Evolutionary conservation across 1,140 invertebrate genomes (phyloP).

Genomic region (Leptonema lineaticorne): DNA sequence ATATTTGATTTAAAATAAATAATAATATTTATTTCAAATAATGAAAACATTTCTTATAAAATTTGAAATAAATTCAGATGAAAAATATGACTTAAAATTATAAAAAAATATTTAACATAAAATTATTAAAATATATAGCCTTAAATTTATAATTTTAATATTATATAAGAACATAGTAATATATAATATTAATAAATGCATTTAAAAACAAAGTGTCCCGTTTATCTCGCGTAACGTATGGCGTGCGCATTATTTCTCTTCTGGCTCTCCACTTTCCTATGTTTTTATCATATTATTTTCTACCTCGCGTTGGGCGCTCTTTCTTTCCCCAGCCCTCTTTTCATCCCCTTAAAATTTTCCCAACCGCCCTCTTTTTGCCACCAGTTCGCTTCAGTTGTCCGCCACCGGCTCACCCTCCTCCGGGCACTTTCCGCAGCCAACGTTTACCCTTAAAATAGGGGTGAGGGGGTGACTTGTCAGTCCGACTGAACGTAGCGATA

Average conservation of each 20-base stretch:
- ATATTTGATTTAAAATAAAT: too few relatives aligned
- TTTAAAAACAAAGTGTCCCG: not conserved
- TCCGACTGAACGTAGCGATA: slow-evolving; percentile 33
- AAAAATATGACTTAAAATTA: too few relatives aligned
- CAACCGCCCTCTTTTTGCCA: slow-evolving; percentile 12
- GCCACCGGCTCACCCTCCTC: slow-evolving; percentile 3
- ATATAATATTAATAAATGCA: too few relatives aligned
- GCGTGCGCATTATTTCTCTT: slow-evolving; percentile 25
- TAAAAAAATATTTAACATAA: too few relatives aligned
- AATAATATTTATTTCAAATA: too few relatives aligned
- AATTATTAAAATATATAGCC: too few relatives aligned
- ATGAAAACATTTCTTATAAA: too few relatives aligned
- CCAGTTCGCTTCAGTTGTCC: slow-evolving; percentile 8
- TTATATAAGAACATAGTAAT: too few relatives aligned
- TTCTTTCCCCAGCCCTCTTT: slow-evolving; percentile 29
- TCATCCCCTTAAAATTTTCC: not conserved
- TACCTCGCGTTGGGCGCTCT: slow-evolving; percentile 39
- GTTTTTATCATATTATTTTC: slow-evolving; percentile 43
- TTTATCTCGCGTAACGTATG: not conserved
- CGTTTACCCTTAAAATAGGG: slow-evolving; percentile 26
- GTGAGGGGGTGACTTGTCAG: slow-evolving; percentile 31
- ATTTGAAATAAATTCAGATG: too few relatives aligned
- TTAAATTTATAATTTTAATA: too few relatives aligned
- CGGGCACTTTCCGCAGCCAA: slow-evolving; percentile 25
- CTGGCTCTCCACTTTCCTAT: slow-evolving; percentile 39